Evolutionary conservation across 2,888 invertebrate species (phyloP).

Genomic region (Tetheella fluctuosa): DNA sequence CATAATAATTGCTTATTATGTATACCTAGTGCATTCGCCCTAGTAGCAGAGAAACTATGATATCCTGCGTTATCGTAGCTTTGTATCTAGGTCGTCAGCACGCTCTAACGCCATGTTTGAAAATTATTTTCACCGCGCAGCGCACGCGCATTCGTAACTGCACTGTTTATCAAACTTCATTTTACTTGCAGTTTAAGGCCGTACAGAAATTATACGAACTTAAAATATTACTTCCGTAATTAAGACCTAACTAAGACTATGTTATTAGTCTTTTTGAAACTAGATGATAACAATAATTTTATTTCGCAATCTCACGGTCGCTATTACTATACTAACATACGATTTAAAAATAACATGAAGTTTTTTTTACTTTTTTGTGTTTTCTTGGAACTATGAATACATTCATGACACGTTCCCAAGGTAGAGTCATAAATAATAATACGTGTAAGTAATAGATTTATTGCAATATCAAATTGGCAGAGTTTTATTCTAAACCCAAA

Average conservation of each 20-base stretch:
- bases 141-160: slow-evolving; percentile 48
- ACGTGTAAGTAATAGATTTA: no score
- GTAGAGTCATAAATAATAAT: no score
- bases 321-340: background rate
- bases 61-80: slow-evolving; percentile 77
- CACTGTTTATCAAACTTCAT: slow-evolving; percentile 59
- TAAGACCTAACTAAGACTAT: background rate
- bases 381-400: no score
- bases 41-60: slow-evolving; percentile 68
- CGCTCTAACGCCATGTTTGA: slow-evolving; percentile 62
- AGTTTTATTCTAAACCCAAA: no score
- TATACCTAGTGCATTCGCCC: slow-evolving; percentile 14
- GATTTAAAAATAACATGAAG: no score
- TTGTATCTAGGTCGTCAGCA: slow-evolving; percentile 69
- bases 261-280: background rate
- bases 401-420: no score
- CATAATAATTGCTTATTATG: background rate
- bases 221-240: background rate
- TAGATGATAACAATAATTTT: background rate
- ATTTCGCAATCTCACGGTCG: background rate
- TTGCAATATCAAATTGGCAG: no score
- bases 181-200: slow-evolving; percentile 28
- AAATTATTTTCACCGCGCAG: slow-evolving; percentile 80
- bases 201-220: slow-evolving; percentile 6
- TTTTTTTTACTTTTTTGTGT: no score